A percentile compares a stretch with the other conserved stretches of the same genome.
Conservation (phyloP, 2,888 invertebrate species). For the Deladenus siricidicola region DNA sequence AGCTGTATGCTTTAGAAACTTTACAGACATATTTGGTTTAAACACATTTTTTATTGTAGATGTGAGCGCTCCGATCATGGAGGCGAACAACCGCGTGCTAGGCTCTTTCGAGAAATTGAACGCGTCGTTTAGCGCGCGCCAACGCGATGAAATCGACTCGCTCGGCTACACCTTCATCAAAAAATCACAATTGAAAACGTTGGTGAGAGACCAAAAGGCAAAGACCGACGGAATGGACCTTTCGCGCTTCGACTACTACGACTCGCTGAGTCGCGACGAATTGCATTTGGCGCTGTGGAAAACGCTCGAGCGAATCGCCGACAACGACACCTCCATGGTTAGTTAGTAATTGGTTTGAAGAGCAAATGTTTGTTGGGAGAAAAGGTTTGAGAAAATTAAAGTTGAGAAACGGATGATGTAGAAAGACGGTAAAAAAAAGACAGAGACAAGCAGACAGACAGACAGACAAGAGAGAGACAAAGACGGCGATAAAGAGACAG, state of each 20-base stretch:
- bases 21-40: too few relatives aligned
- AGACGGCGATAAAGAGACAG: too few relatives aligned
- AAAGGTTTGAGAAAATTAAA: too few relatives aligned
- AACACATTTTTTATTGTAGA: conserved; percentile 16
- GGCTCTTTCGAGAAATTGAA: conserved; percentile 17
- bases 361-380: too few relatives aligned
- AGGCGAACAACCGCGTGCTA: conserved; percentile 20
- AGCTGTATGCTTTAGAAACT: too few relatives aligned
- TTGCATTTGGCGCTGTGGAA: conserved; percentile 17
- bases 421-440: too few relatives aligned
- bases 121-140: conserved; percentile 11
- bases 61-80: conserved; percentile 16
- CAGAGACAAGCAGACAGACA: too few relatives aligned
- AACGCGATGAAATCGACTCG: conserved; percentile 3
- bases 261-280: conserved; percentile 13
- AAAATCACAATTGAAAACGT: conserved; percentile 16
- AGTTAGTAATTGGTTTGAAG: too few relatives aligned
- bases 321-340: conserved; percentile 5
- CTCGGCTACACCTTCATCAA: conserved; percentile 17
- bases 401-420: too few relatives aligned
- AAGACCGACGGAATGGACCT: conserved; percentile 10
- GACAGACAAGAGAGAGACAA: too few relatives aligned
- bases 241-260: conserved; percentile 16
- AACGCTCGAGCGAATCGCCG: conserved; percentile 19
- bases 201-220: conserved; percentile 16